Percentiles rank a stretch among this genome's conserved stretches.
Conservation (phyloP, 2,113 vertebrate genomes). For the Dasyurus viverrinus region DNA sequence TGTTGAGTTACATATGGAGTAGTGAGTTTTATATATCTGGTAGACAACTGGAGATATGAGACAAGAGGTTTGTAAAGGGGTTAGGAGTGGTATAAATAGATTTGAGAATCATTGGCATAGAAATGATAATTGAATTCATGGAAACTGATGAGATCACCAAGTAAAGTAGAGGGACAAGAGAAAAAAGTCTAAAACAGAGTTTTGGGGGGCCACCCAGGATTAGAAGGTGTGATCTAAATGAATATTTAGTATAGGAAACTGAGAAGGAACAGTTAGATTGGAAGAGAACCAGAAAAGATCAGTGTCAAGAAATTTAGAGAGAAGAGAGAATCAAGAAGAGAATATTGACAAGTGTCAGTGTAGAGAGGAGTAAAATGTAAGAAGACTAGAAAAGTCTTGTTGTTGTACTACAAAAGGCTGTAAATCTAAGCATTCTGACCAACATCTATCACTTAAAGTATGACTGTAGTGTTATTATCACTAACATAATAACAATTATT, state of each 20-base stretch:
- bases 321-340: background rate
- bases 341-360: background rate
- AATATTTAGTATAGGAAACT: background rate
- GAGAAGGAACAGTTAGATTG: background rate
- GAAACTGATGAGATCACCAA: background rate
- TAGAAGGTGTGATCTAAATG: background rate
- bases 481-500: too few species aligned
- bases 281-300: background rate
- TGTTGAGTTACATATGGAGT: background rate
- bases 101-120: background rate
- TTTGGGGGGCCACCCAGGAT: background rate
- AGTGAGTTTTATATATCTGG: background rate
- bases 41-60: background rate
- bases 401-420: background rate
- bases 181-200: background rate
- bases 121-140: background rate
- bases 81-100: background rate
- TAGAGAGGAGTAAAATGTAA: background rate
- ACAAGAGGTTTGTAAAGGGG: background rate
- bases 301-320: background rate
- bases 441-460: conserved; percentile 33
- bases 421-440: background rate
- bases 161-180: background rate
- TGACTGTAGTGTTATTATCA: conserved; percentile 5
- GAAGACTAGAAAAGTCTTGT: background rate